phyloP scores from a whole-genome alignment of 2,113 vertebrate species.

The Lepus timidus region DNA sequence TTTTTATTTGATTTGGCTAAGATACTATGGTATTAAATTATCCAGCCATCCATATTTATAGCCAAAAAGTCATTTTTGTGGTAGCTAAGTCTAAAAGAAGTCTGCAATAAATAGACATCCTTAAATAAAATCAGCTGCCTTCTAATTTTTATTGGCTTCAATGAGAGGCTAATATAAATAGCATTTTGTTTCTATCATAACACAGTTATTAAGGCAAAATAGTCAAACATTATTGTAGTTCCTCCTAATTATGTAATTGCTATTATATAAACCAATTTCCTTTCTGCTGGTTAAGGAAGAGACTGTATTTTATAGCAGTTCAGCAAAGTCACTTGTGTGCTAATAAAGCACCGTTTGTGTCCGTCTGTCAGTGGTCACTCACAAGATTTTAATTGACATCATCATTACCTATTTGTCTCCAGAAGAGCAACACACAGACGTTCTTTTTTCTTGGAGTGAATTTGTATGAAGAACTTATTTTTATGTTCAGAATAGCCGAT shows the following conservation, averaged over 20 bases:
- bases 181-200: conserved; percentile 78
- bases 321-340: conserved; percentile 26
- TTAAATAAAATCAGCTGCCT: conserved; percentile 82
- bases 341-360: conserved; percentile 39
- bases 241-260: conserved; percentile 75
- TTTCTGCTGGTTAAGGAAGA: conserved; percentile 65
- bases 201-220: conserved; percentile 76
- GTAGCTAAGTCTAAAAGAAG: conserved; percentile 74
- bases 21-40: conserved; percentile 74
- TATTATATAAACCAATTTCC: conserved; percentile 71
- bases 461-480: conserved; percentile 40
- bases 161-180: conserved; percentile 71
- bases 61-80: conserved; percentile 77
- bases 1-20: conserved; percentile 78
- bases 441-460: not conserved
- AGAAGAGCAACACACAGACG: not conserved
- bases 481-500: not conserved
- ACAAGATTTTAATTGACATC: conserved; percentile 48
- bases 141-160: conserved; percentile 81
- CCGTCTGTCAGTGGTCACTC: not conserved
- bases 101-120: conserved; percentile 76
- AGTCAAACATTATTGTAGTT: conserved; percentile 72
- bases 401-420: conserved; percentile 31
- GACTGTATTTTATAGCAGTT: conserved; percentile 43
- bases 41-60: conserved; percentile 69